Conservation (phyloP, 2,888 invertebrate species). For the Cryptosula pallasiana region DNA sequence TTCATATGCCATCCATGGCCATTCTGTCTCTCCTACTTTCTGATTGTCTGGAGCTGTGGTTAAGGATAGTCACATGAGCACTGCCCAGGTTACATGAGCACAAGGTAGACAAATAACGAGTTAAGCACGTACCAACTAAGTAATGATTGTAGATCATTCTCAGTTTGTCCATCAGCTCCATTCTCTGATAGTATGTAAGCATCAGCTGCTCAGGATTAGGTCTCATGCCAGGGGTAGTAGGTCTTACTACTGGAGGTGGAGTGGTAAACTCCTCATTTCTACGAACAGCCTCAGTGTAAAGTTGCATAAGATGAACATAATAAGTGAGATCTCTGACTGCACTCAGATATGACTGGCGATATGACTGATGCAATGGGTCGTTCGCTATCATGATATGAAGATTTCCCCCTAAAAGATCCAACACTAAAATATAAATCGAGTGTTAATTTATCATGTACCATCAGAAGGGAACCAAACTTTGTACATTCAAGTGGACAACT, state of each 20-base stretch:
- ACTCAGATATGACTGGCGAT: background rate
- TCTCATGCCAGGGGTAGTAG: background rate
- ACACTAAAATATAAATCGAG: no score
- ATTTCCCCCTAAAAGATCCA: no score
- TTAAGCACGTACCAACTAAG: background rate
- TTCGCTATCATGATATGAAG: no score
- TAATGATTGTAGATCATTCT: background rate
- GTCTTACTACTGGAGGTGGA: background rate
- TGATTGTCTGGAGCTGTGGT: background rate
- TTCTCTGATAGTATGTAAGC: background rate
- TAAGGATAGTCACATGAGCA: no score
- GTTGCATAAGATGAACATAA: background rate
- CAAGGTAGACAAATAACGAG: no score
- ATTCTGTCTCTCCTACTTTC: background rate
- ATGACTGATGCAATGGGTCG: no score
- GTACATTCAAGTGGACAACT: no score
- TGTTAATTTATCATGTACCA: no score
- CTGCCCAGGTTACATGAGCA: no score
- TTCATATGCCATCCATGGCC: background rate
- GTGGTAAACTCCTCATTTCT: background rate
- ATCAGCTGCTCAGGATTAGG: background rate
- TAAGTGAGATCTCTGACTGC: background rate
- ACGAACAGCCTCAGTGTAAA: background rate
- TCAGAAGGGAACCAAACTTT: no score
- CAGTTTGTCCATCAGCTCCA: background rate